phyloP scores from a whole-genome alignment of 2,797 vertebrate species.

The Rhinogobio ventralis region DNA sequence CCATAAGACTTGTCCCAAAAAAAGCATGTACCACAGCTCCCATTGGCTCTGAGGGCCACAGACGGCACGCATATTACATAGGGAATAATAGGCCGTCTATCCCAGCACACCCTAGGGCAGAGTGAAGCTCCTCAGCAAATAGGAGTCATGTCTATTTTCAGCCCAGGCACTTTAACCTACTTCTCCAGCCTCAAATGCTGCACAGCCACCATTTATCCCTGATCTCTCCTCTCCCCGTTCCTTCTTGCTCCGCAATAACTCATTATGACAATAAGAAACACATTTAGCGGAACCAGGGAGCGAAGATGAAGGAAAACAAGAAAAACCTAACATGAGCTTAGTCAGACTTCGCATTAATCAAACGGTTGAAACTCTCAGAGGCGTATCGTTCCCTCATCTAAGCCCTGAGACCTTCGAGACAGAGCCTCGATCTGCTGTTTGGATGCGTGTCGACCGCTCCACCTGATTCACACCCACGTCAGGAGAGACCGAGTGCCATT shows the following conservation, averaged over 20 bases:
- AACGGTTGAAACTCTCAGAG: slow-evolving; percentile 41
- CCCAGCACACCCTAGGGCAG: slow-evolving; percentile 72
- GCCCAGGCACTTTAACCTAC: slow-evolving; percentile 80
- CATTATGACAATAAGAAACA: slow-evolving; percentile 59
- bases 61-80: slow-evolving; percentile 64
- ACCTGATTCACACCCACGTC: slow-evolving; percentile 4
- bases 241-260: slow-evolving; percentile 50
- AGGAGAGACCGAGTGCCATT: slow-evolving; percentile 46
- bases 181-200: slow-evolving; percentile 71
- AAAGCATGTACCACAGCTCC: slow-evolving; percentile 44
- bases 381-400: slow-evolving; percentile 35
- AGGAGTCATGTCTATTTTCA: slow-evolving; percentile 78
- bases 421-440: slow-evolving; percentile 47
- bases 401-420: slow-evolving; percentile 48
- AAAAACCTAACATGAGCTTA: slow-evolving; percentile 39
- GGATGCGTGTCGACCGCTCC: slow-evolving; percentile 17
- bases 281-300: slow-evolving; percentile 25
- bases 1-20: slow-evolving; percentile 48
- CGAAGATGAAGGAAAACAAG: slow-evolving; percentile 28
- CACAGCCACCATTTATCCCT: slow-evolving; percentile 60
- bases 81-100: slow-evolving; percentile 64
- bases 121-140: slow-evolving; percentile 72
- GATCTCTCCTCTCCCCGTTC: slow-evolving; percentile 36
- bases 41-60: slow-evolving; percentile 35
- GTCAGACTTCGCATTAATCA: slow-evolving; percentile 54